phyloP scores from a whole-genome alignment of 1,140 invertebrate species.

The Brachionus manjavacas region DNA sequence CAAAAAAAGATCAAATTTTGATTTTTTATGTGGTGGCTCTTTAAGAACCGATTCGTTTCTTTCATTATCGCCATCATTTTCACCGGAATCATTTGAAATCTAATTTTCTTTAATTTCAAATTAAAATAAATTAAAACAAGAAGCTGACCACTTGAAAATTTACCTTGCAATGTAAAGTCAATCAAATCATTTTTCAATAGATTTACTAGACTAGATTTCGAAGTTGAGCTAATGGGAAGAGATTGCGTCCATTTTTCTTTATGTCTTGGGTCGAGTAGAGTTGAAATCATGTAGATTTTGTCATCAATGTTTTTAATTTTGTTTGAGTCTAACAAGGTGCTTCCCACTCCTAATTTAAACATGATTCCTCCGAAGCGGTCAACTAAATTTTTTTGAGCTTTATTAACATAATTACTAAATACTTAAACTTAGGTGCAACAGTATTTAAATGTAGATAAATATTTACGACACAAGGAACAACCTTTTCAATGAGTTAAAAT shows the following conservation, averaged over 20 bases:
- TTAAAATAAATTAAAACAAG: not conserved
- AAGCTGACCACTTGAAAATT: not conserved
- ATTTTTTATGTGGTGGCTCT: not conserved
- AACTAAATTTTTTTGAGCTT: no score
- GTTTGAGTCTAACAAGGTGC: no score
- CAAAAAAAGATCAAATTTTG: not conserved
- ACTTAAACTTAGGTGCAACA: no score
- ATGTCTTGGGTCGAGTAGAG: not conserved
- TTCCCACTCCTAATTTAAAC: no score
- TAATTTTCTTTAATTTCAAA: not conserved
- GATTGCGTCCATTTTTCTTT: not conserved
- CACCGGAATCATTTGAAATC: not conserved
- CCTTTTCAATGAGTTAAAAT: no score
- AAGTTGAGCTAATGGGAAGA: not conserved
- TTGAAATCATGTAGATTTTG: not conserved
- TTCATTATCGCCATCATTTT: not conserved
- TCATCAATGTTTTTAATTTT: not conserved
- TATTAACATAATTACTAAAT: no score
- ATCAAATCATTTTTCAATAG: not conserved
- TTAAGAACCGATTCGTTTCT: not conserved
- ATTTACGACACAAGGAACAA: no score
- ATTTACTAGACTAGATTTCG: not conserved
- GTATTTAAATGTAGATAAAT: no score
- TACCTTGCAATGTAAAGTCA: no score
- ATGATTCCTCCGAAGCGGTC: no score